A percentile compares a stretch with the other conserved stretches of the same genome.
phyloP scores from a whole-genome alignment of 2,888 invertebrate genomes.

The Eupithecia exiguata region DNA sequence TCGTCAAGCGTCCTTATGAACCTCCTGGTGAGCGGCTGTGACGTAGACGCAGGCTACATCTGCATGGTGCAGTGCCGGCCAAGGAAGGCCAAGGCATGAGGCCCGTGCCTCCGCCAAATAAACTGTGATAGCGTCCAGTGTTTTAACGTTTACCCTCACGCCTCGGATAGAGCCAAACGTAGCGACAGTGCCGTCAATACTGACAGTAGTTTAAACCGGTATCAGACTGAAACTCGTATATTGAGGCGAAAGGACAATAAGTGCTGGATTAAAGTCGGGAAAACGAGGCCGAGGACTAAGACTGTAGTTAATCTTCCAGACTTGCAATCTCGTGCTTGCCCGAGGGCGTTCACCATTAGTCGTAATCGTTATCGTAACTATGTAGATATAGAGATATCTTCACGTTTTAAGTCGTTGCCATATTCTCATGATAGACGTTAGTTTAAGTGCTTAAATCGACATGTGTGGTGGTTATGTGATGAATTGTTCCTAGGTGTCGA shows the following conservation, averaged over 20 bases:
- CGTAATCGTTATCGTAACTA: conserved; percentile 16
- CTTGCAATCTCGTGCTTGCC: conserved; percentile 67
- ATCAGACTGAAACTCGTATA: conserved; percentile 55
- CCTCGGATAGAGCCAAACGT: conserved; percentile 58
- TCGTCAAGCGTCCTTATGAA: conserved; percentile 95
- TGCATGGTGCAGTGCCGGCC: conserved; percentile 90
- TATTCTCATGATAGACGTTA: conserved; percentile 56
- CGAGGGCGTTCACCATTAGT: conserved; percentile 56
- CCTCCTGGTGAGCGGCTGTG: conserved; percentile 97
- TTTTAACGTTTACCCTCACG: conserved; percentile 58
- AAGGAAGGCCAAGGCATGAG: conserved; percentile 78
- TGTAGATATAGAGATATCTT: conserved; percentile 49
- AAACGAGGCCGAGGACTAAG: conserved; percentile 56
- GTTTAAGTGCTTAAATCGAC: conserved; percentile 73
- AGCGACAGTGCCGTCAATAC: conserved; percentile 70
- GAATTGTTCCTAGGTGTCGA: conserved; percentile 73
- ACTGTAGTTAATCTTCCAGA: conserved; percentile 63
- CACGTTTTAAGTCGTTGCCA: conserved; percentile 53
- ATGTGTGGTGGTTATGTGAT: conserved; percentile 75
- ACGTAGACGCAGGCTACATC: conserved; percentile 95
- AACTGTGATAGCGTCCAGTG: conserved; percentile 83
- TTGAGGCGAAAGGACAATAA: conserved; percentile 50
- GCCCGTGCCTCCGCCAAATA: conserved; percentile 50
- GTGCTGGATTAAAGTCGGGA: conserved; percentile 60
- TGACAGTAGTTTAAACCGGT: conserved; percentile 68